These are phyloP conservation scores for Limnephilus rhombicus DNA, from an alignment of 2,888 invertebrate species.

Conservation along the genomic window DNA sequence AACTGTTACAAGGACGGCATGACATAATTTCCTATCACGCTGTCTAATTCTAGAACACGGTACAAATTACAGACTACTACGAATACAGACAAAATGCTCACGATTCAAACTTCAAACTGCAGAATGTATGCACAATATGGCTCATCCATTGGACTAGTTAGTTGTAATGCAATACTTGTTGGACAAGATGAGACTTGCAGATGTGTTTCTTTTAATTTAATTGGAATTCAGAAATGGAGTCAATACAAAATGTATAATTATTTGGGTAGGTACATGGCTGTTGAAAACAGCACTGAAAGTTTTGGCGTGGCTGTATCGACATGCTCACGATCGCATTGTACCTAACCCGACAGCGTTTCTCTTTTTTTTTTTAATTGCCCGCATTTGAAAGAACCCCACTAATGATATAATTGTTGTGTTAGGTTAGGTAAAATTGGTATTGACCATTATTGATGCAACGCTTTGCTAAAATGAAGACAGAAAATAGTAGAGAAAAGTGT, in stretches of 20 bases:
- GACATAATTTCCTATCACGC: conserved; percentile 59
- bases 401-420: background rate
- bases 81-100: background rate
- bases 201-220: background rate
- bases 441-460: background rate
- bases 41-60: conserved; percentile 42
- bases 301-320: background rate
- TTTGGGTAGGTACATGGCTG: background rate
- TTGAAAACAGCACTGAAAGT: background rate
- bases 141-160: conserved; percentile 20
- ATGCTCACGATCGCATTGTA: background rate
- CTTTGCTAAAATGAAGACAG: background rate
- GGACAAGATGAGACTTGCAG: background rate
- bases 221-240: background rate
- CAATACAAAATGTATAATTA: background rate
- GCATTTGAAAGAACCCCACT: background rate
- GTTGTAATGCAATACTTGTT: background rate
- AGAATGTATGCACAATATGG: conserved; percentile 4
- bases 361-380: background rate
- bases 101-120: background rate
- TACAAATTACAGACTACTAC: background rate
- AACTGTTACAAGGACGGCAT: conserved; percentile 63
- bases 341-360: background rate
- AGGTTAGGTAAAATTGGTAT: background rate
- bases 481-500: too few relatives aligned